A percentile compares a stretch with the other conserved stretches of the same genome.
These are phyloP conservation scores for Alethe castanea DNA, from an alignment of 2,113 vertebrate species.

Conservation along the genomic window DNA sequence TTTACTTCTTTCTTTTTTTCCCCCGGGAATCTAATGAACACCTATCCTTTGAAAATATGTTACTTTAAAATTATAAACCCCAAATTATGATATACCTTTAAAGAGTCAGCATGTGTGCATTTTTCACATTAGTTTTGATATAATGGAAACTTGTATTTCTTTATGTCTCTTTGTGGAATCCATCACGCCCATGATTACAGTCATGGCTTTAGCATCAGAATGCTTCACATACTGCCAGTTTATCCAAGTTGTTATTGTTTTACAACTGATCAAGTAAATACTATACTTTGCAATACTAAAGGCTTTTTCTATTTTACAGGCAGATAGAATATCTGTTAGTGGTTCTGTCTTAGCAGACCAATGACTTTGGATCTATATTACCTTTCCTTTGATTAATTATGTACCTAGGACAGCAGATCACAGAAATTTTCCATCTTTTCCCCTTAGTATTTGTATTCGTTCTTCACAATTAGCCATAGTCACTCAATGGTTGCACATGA, in stretches of 20 bases:
- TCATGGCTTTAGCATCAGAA: not conserved
- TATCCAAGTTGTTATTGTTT: not conserved
- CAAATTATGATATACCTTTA: not conserved
- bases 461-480: conserved; percentile 21
- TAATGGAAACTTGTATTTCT: not conserved
- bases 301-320: not conserved
- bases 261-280: not conserved
- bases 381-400: conserved; percentile 42
- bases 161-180: not conserved
- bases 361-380: conserved; percentile 42
- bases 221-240: not conserved
- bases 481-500: not conserved
- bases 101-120: not conserved
- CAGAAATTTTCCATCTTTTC: not conserved
- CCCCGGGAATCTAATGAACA: not conserved
- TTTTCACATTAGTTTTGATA: not conserved
- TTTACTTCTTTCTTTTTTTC: accelerated
- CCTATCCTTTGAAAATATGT: not conserved
- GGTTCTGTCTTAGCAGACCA: conserved; percentile 13
- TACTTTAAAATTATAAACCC: not conserved
- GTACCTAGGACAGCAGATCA: not conserved
- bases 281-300: not conserved
- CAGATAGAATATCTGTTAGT: conserved; percentile 11
- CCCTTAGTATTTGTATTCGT: not conserved
- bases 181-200: not conserved